Conservation (phyloP, 2,888 invertebrate genomes). For the Eupithecia exiguata region DNA sequence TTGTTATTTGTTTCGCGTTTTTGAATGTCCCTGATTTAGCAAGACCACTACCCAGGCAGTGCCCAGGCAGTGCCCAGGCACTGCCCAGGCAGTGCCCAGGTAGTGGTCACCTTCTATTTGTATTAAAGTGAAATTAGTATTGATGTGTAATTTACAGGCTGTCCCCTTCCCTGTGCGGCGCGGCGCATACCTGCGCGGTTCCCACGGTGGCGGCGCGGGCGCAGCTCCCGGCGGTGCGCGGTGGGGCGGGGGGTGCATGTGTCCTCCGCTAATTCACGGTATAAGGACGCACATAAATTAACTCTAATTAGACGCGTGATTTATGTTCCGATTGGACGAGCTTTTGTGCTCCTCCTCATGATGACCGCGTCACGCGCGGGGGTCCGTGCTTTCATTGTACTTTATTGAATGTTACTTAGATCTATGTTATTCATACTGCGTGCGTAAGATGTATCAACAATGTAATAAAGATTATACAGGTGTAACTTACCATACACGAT, state of each 20-base stretch:
- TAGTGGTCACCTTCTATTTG: neutral
- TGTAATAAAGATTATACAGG: too few species aligned
- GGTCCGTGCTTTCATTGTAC: too few species aligned
- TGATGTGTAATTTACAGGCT: conserved; percentile 5
- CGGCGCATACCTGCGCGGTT: conserved; percentile 3
- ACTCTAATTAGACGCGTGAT: conserved; percentile 50
- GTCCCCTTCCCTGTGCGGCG: neutral
- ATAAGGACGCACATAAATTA: conserved; percentile 52
- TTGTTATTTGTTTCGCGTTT: neutral
- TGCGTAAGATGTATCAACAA: too few species aligned
- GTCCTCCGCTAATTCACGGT: conserved; percentile 41
- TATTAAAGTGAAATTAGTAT: conserved; percentile 10
- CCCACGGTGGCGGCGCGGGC: neutral
- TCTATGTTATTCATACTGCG: too few species aligned
- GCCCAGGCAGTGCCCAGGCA: neutral
- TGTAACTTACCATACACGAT: too few species aligned
- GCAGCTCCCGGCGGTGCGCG: neutral
- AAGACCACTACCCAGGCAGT: neutral
- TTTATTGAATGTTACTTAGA: too few species aligned
- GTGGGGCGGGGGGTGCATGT: neutral
- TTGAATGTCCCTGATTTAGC: neutral
- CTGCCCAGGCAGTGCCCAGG: too few species aligned
- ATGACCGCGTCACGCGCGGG: neutral
- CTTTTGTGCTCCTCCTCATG: neutral
- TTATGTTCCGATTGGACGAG: conserved; percentile 17